These are phyloP conservation scores for Gastracanthus pulcherrimus DNA, from an alignment of 2,888 invertebrate genomes.

Conservation along the genomic window DNA sequence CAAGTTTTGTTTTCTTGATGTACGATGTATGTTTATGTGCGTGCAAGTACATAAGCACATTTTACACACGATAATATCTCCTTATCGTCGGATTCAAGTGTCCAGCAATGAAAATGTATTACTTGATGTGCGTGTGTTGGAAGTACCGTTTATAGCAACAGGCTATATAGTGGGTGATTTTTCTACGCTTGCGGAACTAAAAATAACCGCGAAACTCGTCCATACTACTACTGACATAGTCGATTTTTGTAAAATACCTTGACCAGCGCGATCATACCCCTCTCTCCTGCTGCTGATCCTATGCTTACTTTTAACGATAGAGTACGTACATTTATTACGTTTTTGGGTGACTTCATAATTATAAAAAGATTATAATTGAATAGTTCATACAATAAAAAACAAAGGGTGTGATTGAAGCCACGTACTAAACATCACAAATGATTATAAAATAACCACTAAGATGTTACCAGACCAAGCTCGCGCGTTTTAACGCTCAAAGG, in stretches of 20 bases:
- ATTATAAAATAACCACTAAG: conserved; percentile 43
- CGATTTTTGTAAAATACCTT: conserved; percentile 56
- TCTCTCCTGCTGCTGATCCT: conserved; percentile 29
- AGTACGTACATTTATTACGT: conserved; percentile 39
- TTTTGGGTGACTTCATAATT: conserved; percentile 42
- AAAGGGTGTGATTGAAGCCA: conserved; percentile 42
- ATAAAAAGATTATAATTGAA: conserved; percentile 18
- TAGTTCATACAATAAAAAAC: conserved; percentile 18
- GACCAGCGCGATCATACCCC: conserved; percentile 33
- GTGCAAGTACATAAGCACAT: conserved; percentile 26
- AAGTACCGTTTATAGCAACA: conserved; percentile 40
- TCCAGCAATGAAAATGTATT: conserved; percentile 39
- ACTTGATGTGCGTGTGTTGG: conserved; percentile 42
- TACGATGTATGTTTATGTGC: conserved; percentile 35
- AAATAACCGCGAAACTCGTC: conserved; percentile 50
- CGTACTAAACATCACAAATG: conserved; percentile 45
- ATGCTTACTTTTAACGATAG: conserved; percentile 52
- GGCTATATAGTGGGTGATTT: conserved; percentile 52
- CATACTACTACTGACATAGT: conserved; percentile 50
- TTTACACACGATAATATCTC: conserved; percentile 36
- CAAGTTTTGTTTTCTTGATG: conserved; percentile 44
- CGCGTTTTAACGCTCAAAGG: conserved; percentile 31
- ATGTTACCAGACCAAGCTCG: conserved; percentile 56
- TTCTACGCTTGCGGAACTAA: conserved; percentile 55
- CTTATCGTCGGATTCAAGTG: conserved; percentile 32